Evolutionary conservation across 2,113 vertebrate species (phyloP), one percentile per base, ranked within the genome.

Genomic region (Seriola dumerili): DNA sequence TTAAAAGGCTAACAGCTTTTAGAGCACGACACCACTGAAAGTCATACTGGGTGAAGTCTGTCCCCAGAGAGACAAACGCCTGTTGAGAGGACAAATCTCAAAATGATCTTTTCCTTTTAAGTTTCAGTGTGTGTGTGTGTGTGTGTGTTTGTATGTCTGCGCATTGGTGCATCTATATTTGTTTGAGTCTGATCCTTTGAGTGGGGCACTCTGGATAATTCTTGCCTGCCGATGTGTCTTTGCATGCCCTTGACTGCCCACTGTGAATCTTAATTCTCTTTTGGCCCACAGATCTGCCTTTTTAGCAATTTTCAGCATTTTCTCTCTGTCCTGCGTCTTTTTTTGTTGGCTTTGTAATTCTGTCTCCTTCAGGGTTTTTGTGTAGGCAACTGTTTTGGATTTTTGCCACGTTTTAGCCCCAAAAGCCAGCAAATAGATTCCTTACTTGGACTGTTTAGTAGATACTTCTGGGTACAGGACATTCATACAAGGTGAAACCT

Each of bases 211-310:
- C 61, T 72, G 71, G 85, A 76, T 85, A 75, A 83, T 86, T 88
- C 83, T 76, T 82, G 59, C 75, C 50, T 40, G 55, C 40, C 0
- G 1, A 80, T 80, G 66, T 87, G 83, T 82, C 81, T 82, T 73
- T 79, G 65, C 42, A 6, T 84, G 89, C 85, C 91, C 93, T 94
- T 93, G 91, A 94, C 75, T 65, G 83, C 79, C 72, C 50, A 52
- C 79, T 81, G 76, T 90, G 91, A 91, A 94, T 93, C 81, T 77
- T 91, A 91, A 94, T 90, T 88, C 77, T 87, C 29, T 80, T 88
- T 63, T 85, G 81, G 82, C 68, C 36, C 42, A 71, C 64, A 73
- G 68, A 85, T 89, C 83, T 82, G 81, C 66, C 74, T 87, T 92
- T 91, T 90, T 80, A 86, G 84, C 87, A 84, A 58, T 90, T 89